Base-by-base conservation (phyloP, 2,113 vertebrate genomes). In the Salminus brasiliensis region DNA sequence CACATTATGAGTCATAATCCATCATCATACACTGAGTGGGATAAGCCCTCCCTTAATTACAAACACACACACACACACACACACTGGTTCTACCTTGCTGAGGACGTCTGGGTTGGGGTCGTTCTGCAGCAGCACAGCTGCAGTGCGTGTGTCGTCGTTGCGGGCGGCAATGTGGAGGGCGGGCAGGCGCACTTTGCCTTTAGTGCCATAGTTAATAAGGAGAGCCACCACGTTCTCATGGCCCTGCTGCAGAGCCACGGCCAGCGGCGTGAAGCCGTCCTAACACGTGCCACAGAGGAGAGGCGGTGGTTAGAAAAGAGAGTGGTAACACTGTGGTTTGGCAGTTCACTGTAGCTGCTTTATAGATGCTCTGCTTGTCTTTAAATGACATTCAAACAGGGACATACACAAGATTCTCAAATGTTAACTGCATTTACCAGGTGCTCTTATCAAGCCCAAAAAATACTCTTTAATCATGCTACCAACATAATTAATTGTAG, bases 181-280 rank as follows among this genome's bases (percentile, higher is more conserved):
- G 0, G 98, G 98, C 32, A 99, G 95, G 0, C 97, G 96, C 57
- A 98, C 97, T 84, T 97, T 99, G 0, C 98, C 97, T 67, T 96
- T 98, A 0, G 97, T 98, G 53, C 97, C 98, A 0, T 97, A 97
- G 90, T 98, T 98, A 84, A 99, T 98, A 41, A 99, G 95, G 76
- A 98, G 93, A 0, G 97, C 98, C 67, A 99, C 98, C 30, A 99
- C 96, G 0, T 97, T 98, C 91, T 99, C 98, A 0, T 99, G 98
- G 9, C 97, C 98, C 89, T 99, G 98, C 90, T 99, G 98, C 55
- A 99, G 93, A 21, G 98, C 98, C 76, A 99, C 98, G 0, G 98
- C 98, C 27, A 99, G 89, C 0, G 98, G 98, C 0, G 98, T 99
- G 89, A 99, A 99, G 85, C 98, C 98, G 0, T 99, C 98, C 98